Conservation (phyloP, 2,113 vertebrate genomes). For the Forbesichthys agassizii region DNA sequence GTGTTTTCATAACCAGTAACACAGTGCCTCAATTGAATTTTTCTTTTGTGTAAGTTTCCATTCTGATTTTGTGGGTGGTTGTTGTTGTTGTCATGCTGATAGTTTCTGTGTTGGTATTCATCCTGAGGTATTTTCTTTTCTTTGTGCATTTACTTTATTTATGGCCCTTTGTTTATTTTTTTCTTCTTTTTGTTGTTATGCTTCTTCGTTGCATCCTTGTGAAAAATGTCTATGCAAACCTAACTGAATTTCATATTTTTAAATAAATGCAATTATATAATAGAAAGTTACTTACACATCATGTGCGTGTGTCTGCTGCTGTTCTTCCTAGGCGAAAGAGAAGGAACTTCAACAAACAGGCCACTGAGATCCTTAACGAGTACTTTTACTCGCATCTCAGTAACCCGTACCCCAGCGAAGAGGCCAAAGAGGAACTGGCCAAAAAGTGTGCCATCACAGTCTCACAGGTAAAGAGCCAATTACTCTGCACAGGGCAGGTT, state of each 20-base stretch:
- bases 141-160: neutral
- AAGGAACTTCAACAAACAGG: slow-evolving; percentile 99
- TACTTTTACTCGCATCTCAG: slow-evolving; percentile 99
- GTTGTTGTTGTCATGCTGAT: neutral
- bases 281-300: no score
- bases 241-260: neutral
- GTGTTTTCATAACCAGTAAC: no score
- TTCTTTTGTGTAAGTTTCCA: no score
- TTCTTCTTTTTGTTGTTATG: neutral
- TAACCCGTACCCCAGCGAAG: slow-evolving; percentile 99
- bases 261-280: no score
- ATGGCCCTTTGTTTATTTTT: neutral
- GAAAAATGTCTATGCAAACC: neutral
- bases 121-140: neutral
- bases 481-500: neutral
- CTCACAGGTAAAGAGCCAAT: slow-evolving; percentile 68
- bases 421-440: slow-evolving; percentile 99
- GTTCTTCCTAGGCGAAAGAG: slow-evolving; percentile 87
- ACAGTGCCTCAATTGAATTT: no score
- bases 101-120: neutral
- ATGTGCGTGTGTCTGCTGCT: neutral
- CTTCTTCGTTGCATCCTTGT: neutral
- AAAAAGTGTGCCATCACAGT: slow-evolving; percentile 98
- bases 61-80: no score
- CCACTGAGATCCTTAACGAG: slow-evolving; percentile 98